Evolutionary conservation across 2,888 invertebrate genomes (phyloP), one percentile per base, ranked within the genome.

Genomic region (Lithosia quadra): DNA sequence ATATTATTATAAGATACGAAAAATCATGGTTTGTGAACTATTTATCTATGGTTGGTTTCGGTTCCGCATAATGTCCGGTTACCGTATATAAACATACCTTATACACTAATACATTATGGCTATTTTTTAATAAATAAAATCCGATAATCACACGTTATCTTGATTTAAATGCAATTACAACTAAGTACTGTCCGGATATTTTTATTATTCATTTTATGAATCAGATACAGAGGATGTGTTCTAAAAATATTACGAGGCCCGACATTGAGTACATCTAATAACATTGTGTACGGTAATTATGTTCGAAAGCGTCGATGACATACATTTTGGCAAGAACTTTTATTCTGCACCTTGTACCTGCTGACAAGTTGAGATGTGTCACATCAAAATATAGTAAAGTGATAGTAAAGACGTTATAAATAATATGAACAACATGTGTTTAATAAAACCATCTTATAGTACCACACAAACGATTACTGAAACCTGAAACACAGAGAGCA

Each of bases 121-220:
- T n/a, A 3, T 18, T n/a, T n/a, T 18, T 15, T 1, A 43, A 49
- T 9, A 49, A 49, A n/a, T 18, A n/a, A 49, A 3, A 24, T 2
- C 18, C 15, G 28, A 79, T 70, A 66, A 72, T 78, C 67, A 71
- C 34, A 66, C 15, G 60, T 57, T 55, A 63, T 33, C 60, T 58
- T 71, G 68, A 58, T 75, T 78, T 77, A 83, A 70, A 81, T 79
- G 84, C 76, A 84, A 86, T 86, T 79, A 83, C 68, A 75, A 39
- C 55, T 74, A 79, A 85, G 80, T 80, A 81, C 76, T 78, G 39
- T 67, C 65, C 61, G 59, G 56, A 71, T 75, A 71, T 73, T 57
- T 73, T 76, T 82, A 75, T 77, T 79, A 75, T 81, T 82, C 72
- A 49, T 81, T 79, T 79, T 80, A 83, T 88, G 86, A 88, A 86